A percentile compares a stretch with the other conserved stretches of the same genome.
phyloP scores from a whole-genome alignment of 2,797 vertebrate species.

The Scarus forsteni region DNA sequence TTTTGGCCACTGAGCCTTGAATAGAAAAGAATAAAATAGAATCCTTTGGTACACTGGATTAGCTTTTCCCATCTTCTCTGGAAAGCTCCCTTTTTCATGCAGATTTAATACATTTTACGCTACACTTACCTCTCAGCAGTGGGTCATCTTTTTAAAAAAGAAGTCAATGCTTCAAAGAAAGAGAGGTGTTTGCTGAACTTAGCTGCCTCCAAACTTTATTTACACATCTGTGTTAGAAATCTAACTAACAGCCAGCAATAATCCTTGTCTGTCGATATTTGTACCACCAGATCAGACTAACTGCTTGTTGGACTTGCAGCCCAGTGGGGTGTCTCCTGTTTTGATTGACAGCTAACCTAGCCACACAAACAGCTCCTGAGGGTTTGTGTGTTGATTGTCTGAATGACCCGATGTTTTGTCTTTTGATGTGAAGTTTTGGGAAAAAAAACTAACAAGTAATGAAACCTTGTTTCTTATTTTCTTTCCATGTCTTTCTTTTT shows the following conservation, averaged over 20 bases:
- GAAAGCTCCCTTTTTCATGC: constrained; percentile 1
- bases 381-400: constrained; percentile 73
- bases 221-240: constrained; percentile 50
- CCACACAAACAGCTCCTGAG: constrained; percentile 77
- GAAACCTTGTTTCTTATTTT: constrained; percentile 20
- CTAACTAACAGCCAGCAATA: constrained; percentile 33
- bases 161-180: constrained; percentile 33
- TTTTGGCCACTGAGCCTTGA: constrained; percentile 39
- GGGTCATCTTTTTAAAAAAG: background rate
- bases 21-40: constrained; percentile 3
- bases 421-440: constrained; percentile 16
- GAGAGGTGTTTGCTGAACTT: constrained; percentile 70
- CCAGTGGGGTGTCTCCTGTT: constrained; percentile 69
- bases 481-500: background rate
- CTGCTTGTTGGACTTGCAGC: constrained; percentile 79
- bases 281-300: constrained; percentile 73
- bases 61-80: background rate
- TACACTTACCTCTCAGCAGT: constrained; percentile 1
- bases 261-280: constrained; percentile 32
- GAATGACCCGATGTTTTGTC: constrained; percentile 35
- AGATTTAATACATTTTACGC: constrained; percentile 1
- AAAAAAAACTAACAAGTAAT: constrained; percentile 3
- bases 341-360: constrained; percentile 76
- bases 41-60: background rate
- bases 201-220: constrained; percentile 18